Base-by-base conservation (phyloP, 2,113 vertebrate genomes). In the Alces alces region DNA sequence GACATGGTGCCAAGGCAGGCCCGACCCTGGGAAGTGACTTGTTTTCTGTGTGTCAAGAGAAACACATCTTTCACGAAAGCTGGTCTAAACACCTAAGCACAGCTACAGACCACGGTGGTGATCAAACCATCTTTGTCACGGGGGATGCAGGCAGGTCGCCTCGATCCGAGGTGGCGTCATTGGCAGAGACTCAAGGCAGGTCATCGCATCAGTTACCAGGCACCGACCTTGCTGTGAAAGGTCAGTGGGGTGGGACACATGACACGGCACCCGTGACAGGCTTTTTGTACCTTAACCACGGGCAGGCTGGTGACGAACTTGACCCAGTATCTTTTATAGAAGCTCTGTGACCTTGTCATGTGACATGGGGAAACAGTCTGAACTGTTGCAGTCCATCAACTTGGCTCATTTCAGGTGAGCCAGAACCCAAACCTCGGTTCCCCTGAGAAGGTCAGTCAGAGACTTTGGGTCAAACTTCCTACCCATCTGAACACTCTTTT, bases 181-280 rank as follows among this genome's bases (percentile, higher is more conserved):
- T 15, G 86, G 21, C 11, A 4, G 78, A 83, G 79, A 84, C 54
- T 6, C 3, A 14, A 57, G 79, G 52, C 21, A 1, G 27, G 23
- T 39, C 45, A 23, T 47, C 6, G 21, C 47, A 1, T 89, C 36
- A 2, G 0, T 61, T 8, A 25, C 92, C 78, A 33, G 66, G 60
- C 57, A 6, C 27, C 1, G 14, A 80, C 3, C 10, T 45, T n/a
- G 33, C 73, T 19, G 1, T 78, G 79, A 95, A 43, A 30, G 23
- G 33, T 19, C 27, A 13, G 3, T 2, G 9, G 47, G 55, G 3
- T 2, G 12, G 47, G 50, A 14, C 39, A 4, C 14, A 14, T 3
- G 0, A 12, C 3, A 23, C 2, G 15, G 23, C 0, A 1, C 17
- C 64, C 43, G 30, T 0, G 2, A 39, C 25, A 16, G 5, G 1